A percentile compares a stretch with the other conserved stretches of the same genome.
Evolutionary conservation across 2,888 invertebrate genomes (phyloP).

Genomic region (Fragum whitleyi): DNA sequence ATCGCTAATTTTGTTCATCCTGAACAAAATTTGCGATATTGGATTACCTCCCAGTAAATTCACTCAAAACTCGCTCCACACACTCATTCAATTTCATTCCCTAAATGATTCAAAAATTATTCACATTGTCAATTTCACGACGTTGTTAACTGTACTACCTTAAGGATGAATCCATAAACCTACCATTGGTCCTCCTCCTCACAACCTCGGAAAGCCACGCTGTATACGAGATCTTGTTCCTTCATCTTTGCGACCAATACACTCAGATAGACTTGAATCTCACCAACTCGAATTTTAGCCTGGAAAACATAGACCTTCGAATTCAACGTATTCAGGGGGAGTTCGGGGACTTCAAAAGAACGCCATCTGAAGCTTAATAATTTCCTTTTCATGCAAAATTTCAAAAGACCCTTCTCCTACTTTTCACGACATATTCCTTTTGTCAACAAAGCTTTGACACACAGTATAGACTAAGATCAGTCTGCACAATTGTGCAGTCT

Average conservation of each 20-base stretch:
- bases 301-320: slow-evolving; percentile 5
- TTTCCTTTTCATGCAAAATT: neutral
- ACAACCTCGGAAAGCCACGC: slow-evolving; percentile 36
- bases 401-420: neutral
- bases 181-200: slow-evolving; percentile 52
- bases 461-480: too few species aligned
- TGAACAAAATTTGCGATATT: too few species aligned
- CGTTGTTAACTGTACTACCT: too few species aligned
- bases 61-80: too few species aligned
- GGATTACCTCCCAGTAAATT: too few species aligned
- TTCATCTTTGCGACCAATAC: slow-evolving; percentile 48
- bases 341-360: neutral
- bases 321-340: neutral
- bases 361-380: neutral
- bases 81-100: too few species aligned
- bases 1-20: too few species aligned
- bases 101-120: too few species aligned
- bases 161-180: neutral
- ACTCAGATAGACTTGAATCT: slow-evolving; percentile 53
- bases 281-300: slow-evolving; percentile 20
- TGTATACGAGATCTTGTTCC: slow-evolving; percentile 29
- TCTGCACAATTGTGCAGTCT: too few species aligned
- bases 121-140: too few species aligned
- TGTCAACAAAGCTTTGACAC: too few species aligned
- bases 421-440: too few species aligned